phyloP scores from a whole-genome alignment of 2,888 invertebrate species.

The Chydorus sphaericus region DNA sequence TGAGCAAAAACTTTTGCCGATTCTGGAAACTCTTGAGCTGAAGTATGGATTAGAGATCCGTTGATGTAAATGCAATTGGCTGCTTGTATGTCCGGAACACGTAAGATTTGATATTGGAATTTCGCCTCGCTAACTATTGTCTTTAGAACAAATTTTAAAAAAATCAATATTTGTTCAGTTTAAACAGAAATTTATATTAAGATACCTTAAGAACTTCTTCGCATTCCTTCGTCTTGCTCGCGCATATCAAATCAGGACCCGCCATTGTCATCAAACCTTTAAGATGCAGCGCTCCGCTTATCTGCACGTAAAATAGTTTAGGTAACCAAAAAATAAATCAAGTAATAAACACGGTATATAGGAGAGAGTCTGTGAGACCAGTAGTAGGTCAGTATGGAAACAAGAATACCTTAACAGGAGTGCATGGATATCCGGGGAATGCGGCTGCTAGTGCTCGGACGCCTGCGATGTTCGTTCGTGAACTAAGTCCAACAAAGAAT shows the following conservation, averaged over 20 bases:
- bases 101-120: slow-evolving; percentile 75
- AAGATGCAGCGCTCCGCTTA: slow-evolving; percentile 53
- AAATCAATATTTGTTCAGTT: not conserved
- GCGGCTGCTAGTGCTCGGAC: slow-evolving; percentile 84
- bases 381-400: no score
- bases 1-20: slow-evolving; percentile 71
- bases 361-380: no score
- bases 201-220: slow-evolving; percentile 64
- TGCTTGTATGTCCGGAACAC: slow-evolving; percentile 74
- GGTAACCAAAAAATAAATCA: slow-evolving; percentile 17
- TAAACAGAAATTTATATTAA: no score
- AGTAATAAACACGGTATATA: no score
- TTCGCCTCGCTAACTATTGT: slow-evolving; percentile 83
- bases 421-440: slow-evolving; percentile 91
- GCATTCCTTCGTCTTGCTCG: slow-evolving; percentile 64
- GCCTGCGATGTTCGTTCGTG: slow-evolving; percentile 83
- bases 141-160: slow-evolving; percentile 28
- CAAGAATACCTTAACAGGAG: slow-evolving; percentile 82
- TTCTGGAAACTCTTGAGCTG: slow-evolving; percentile 61
- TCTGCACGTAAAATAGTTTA: slow-evolving; percentile 30
- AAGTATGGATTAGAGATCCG: slow-evolving; percentile 74
- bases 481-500: slow-evolving; percentile 83
- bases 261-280: slow-evolving; percentile 81
- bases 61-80: slow-evolving; percentile 89
- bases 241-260: slow-evolving; percentile 77